Conservation (phyloP, 1,140 invertebrate species). For the Episyrphus balteatus region DNA sequence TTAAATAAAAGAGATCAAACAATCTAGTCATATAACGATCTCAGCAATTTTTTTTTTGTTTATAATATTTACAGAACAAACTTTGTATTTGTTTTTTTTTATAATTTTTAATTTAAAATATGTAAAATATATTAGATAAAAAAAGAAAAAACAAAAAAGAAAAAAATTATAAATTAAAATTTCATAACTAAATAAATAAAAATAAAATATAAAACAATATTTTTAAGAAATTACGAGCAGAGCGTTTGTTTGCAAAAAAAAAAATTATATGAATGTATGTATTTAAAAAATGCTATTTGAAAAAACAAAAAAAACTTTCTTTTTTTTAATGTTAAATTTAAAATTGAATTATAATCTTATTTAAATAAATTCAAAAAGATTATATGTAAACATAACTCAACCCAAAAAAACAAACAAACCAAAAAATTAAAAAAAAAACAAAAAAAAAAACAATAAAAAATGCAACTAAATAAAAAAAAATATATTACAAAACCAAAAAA, state of each 20-base stretch:
- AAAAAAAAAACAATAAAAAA: background rate
- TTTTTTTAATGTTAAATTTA: background rate
- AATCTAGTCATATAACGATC: background rate
- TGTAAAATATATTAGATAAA: slow-evolving; percentile 16
- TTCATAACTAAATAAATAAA: slow-evolving; percentile 18
- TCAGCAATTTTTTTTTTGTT: background rate
- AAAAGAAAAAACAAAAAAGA: background rate
- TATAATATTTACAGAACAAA: background rate
- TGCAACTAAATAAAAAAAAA: background rate
- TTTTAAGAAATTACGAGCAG: slow-evolving; percentile 19
- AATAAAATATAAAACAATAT: no score
- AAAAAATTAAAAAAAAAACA: background rate
- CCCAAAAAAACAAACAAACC: no score
- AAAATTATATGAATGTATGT: no score
- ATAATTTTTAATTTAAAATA: slow-evolving; percentile 11
- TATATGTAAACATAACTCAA: background rate
- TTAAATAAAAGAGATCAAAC: no score
- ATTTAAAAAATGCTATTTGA: background rate
- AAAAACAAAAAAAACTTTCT: background rate
- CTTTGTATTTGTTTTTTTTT: slow-evolving; percentile 10
- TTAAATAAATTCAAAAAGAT: background rate
- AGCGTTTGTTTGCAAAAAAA: slow-evolving; percentile 3
- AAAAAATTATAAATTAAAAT: slow-evolving; percentile 23
- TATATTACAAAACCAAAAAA: background rate
- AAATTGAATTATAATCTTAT: background rate